phyloP scores from a whole-genome alignment of 2,113 vertebrate genomes.

The Microcebus griseorufus region DNA sequence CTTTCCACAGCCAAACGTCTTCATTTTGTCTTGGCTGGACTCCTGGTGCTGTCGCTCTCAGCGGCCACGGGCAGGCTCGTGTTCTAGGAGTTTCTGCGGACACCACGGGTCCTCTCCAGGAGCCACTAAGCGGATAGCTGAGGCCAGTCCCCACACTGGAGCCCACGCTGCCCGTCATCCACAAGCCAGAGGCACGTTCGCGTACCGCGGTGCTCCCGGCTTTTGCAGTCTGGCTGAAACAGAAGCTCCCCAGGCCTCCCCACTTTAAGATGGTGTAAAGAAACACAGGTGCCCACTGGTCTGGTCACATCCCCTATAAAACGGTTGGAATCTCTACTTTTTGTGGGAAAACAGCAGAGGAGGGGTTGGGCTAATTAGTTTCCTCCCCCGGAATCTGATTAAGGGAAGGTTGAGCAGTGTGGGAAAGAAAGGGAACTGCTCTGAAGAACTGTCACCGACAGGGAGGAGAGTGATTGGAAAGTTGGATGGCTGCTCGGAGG shows the following conservation, averaged over 20 bases:
- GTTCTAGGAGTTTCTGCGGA: background rate
- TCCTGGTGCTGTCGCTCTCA: background rate
- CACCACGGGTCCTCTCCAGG: background rate
- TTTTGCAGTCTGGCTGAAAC: background rate
- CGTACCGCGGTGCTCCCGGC: background rate
- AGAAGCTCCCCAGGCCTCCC: background rate
- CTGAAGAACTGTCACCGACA: slow-evolving; percentile 44
- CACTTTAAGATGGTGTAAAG: slow-evolving; percentile 54
- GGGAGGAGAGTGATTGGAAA: background rate
- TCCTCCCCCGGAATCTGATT: slow-evolving; percentile 77
- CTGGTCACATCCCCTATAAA: slow-evolving; percentile 76
- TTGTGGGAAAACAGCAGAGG: slow-evolving; percentile 69
- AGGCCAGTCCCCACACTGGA: background rate
- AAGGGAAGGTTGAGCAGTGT: slow-evolving; percentile 62
- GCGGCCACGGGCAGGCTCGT: background rate
- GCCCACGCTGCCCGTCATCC: background rate
- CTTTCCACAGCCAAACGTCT: slow-evolving; percentile 25
- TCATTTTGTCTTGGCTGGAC: background rate
- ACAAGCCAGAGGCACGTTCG: slow-evolving; percentile 30
- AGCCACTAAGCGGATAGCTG: background rate
- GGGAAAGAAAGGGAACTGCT: slow-evolving; percentile 57
- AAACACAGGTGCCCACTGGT: slow-evolving; percentile 68
- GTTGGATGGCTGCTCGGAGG: background rate
- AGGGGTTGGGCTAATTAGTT: slow-evolving; percentile 80
- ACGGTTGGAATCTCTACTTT: slow-evolving; percentile 73